Conservation (phyloP, 2,797 vertebrate genomes). For the Morelia viridis region DNA sequence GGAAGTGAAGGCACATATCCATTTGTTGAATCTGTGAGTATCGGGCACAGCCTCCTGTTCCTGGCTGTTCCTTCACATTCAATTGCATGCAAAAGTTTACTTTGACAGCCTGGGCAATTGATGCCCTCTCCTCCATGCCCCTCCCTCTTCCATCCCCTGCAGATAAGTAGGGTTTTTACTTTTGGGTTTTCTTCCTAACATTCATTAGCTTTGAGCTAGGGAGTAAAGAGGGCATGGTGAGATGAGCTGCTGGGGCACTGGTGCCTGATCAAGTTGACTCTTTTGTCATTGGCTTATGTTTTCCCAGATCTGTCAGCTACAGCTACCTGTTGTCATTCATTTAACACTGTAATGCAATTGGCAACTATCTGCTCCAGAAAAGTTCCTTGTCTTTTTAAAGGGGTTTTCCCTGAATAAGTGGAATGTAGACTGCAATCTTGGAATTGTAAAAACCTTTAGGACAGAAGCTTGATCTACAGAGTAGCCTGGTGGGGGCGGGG, state of each 20-base stretch:
- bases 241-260: neutral
- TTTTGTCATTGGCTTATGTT: neutral
- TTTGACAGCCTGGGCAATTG: conserved; percentile 44
- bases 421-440: neutral
- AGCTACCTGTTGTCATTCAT: conserved; percentile 17
- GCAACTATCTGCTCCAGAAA: neutral
- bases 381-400: neutral
- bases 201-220: neutral
- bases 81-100: conserved; percentile 61
- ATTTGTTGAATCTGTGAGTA: conserved; percentile 61
- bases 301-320: neutral
- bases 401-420: neutral
- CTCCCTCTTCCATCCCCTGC: neutral
- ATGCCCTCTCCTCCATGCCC: neutral
- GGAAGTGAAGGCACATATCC: conserved; percentile 50
- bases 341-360: neutral
- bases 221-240: no score
- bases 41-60: conserved; percentile 40
- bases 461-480: neutral
- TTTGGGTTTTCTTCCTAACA: neutral
- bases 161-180: neutral
- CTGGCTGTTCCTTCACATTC: conserved; percentile 30
- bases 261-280: neutral
- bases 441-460: neutral
- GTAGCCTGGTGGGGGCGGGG: neutral